Percentiles rank a stretch among this genome's conserved stretches.
Evolutionary conservation across 2,888 invertebrate genomes (phyloP).

Genomic region (Lydus trimaculatus): DNA sequence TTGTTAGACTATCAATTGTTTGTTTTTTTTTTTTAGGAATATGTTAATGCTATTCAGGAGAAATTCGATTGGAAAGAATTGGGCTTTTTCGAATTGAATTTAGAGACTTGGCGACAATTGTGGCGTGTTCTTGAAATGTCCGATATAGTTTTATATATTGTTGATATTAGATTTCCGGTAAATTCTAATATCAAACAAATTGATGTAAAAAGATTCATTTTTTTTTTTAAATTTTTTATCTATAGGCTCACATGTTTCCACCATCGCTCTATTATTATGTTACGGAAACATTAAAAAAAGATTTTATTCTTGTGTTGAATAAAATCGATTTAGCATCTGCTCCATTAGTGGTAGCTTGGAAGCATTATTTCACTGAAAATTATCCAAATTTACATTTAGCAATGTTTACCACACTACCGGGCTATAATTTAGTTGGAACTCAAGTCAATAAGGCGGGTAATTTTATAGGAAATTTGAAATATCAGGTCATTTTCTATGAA

Average conservation of each 20-base stretch:
- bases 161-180: constrained; percentile 87
- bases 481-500: too few relatives aligned
- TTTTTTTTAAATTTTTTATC: constrained; percentile 23
- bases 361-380: constrained; percentile 73
- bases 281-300: constrained; percentile 75
- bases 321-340: constrained; percentile 91
- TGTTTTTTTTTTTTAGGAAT: constrained; percentile 67
- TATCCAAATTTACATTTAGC: constrained; percentile 80
- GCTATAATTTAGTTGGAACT: constrained; percentile 71
- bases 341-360: constrained; percentile 86
- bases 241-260: constrained; percentile 83
- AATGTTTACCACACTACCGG: constrained; percentile 84
- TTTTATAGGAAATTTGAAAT: too few relatives aligned
- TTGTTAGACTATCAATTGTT: neutral
- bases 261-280: constrained; percentile 86
- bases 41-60: constrained; percentile 72
- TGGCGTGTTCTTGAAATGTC: constrained; percentile 97
- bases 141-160: constrained; percentile 85
- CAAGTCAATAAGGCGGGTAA: constrained; percentile 65
- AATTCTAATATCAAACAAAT: constrained; percentile 50
- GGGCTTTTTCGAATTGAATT: constrained; percentile 90
- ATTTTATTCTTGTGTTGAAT: constrained; percentile 88
- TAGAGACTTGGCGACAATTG: constrained; percentile 96
- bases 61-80: constrained; percentile 70
- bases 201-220: neutral